These are phyloP conservation scores for Apoda limacodes DNA, from an alignment of 2,888 invertebrate species.

Conservation along the genomic window DNA sequence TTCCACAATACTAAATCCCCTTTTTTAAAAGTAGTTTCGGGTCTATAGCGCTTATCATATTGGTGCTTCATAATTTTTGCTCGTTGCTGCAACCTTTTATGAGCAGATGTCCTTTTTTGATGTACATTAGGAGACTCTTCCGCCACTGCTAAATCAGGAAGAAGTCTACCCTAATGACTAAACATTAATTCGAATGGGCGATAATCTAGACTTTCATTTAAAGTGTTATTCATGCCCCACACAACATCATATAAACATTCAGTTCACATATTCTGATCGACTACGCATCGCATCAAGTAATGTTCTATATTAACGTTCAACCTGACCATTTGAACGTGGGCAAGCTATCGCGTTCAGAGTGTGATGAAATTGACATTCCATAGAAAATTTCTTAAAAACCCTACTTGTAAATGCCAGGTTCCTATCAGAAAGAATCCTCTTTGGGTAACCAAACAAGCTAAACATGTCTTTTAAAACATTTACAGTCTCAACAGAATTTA, in stretches of 20 bases:
- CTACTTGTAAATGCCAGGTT: too few relatives aligned
- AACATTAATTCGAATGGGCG: too few relatives aligned
- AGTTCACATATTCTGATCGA: slow-evolving; percentile 10
- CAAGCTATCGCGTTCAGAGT: slow-evolving; percentile 20
- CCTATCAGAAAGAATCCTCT: slow-evolving; percentile 17
- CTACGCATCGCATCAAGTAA: slow-evolving; percentile 6
- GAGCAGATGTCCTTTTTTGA: too few relatives aligned
- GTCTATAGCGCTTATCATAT: slow-evolving; percentile 1
- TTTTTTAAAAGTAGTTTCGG: slow-evolving; percentile 1
- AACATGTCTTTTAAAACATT: slow-evolving; percentile 10
- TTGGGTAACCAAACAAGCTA: slow-evolving; percentile 17
- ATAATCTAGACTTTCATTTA: too few relatives aligned
- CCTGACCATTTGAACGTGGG: slow-evolving; percentile 14
- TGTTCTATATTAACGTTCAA: slow-evolving; percentile 4
- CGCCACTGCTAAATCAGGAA: too few relatives aligned
- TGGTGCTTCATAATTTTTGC: too few relatives aligned
- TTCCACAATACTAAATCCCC: slow-evolving; percentile 8
- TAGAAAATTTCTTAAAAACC: too few relatives aligned
- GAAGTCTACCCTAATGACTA: too few relatives aligned
- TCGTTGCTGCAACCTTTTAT: too few relatives aligned
- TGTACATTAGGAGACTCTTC: too few relatives aligned
- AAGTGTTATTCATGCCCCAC: too few relatives aligned
- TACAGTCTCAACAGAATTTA: slow-evolving; percentile 18
- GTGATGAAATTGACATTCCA: slow-evolving; percentile 19
- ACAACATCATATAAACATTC: slow-evolving; percentile 10